Conservation (phyloP, 1,140 invertebrate species). For the Sycobia sp. region DNA sequence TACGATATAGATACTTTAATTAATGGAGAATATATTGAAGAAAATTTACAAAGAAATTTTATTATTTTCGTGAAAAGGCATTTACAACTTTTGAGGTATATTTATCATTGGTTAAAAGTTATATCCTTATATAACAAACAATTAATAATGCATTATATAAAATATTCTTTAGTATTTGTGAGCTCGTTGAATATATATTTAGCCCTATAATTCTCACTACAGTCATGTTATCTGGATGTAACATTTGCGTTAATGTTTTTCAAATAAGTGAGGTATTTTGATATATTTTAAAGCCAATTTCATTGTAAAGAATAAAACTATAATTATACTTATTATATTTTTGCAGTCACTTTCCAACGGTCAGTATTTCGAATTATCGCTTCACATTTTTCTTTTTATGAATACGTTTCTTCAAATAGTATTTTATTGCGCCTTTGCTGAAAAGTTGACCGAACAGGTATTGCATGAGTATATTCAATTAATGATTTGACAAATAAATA, state of each 20-base stretch:
- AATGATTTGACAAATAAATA: too few species aligned
- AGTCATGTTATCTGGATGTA: neutral
- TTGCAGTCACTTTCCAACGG: neutral
- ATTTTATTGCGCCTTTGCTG: constrained; percentile 4
- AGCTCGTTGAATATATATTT: neutral
- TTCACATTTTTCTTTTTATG: neutral
- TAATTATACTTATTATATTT: neutral
- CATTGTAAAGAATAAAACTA: neutral
- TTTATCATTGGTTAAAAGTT: neutral
- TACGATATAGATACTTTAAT: neutral
- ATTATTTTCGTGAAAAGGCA: neutral
- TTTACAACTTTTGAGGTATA: neutral
- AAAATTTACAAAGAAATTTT: neutral
- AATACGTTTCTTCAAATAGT: neutral
- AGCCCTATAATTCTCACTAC: neutral
- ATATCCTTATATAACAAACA: neutral
- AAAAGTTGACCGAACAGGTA: neutral
- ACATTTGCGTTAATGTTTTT: neutral
- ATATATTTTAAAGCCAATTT: neutral
- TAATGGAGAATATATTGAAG: neutral
- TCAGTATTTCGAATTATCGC: neutral
- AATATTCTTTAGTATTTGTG: neutral
- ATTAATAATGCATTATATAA: neutral
- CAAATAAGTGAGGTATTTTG: neutral
- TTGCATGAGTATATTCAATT: too few species aligned